These are phyloP conservation scores for Spinus olivaceus DNA, from an alignment of 2,797 vertebrate species.

Conservation along the genomic window DNA sequence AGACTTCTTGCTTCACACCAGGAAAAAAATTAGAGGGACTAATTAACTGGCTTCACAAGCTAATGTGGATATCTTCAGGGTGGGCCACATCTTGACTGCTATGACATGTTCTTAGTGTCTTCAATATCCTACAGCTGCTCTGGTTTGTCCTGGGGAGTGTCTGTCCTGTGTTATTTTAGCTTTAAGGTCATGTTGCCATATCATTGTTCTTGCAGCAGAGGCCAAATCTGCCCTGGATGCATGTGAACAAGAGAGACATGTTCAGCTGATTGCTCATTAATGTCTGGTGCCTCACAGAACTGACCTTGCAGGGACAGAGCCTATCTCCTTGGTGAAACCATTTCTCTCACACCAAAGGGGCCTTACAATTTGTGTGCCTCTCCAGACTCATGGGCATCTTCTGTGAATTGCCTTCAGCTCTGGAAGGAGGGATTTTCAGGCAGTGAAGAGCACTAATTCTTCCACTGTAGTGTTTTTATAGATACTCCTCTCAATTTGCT, in stretches of 20 bases:
- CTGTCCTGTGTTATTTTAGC: slow-evolving; percentile 13
- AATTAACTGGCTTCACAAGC: slow-evolving; percentile 3
- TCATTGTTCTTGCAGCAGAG: neutral
- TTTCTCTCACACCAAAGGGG: neutral
- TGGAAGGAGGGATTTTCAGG: neutral
- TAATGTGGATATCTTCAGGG: neutral
- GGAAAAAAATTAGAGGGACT: neutral
- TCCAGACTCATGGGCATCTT: neutral
- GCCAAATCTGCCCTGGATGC: slow-evolving; percentile 8
- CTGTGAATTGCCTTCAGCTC: neutral
- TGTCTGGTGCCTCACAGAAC: neutral
- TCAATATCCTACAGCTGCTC: neutral
- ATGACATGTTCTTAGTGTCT: neutral
- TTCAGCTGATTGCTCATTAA: neutral
- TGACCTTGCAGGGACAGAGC: neutral
- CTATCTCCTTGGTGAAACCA: neutral
- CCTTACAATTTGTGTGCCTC: neutral
- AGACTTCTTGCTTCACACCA: neutral
- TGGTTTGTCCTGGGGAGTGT: neutral
- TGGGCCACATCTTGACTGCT: neutral
- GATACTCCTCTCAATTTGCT: neutral
- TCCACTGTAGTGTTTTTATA: neutral
- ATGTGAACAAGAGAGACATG: neutral
- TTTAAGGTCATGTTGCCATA: neutral
- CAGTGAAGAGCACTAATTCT: neutral